phyloP scores from a whole-genome alignment of 2,888 invertebrate genomes.

The Ditula angustiorana region DNA sequence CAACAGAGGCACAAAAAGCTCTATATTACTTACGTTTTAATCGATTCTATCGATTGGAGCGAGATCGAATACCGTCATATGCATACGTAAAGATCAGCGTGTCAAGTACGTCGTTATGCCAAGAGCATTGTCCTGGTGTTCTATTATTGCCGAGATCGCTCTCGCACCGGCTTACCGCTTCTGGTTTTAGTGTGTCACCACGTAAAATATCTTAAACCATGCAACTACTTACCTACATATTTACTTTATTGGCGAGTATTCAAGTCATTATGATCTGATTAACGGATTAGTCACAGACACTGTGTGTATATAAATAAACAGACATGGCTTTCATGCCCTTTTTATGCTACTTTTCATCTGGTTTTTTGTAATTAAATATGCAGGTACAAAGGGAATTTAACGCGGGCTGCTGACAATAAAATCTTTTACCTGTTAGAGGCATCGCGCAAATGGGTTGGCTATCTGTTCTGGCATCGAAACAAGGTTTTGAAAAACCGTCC shows the following conservation, averaged over 20 bases:
- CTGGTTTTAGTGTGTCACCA: neutral
- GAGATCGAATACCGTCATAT: slow-evolving; percentile 20
- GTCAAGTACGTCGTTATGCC: slow-evolving; percentile 20
- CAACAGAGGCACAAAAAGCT: neutral
- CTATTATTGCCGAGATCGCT: slow-evolving; percentile 27
- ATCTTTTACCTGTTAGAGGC: neutral
- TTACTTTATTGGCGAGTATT: neutral
- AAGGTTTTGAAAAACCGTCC: slow-evolving; percentile 6
- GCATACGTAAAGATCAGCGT: slow-evolving; percentile 26
- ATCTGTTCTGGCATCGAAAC: slow-evolving; percentile 1
- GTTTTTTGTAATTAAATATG: neutral
- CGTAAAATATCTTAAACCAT: neutral
- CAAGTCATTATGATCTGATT: neutral
- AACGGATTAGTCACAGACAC: neutral
- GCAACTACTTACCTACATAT: too few species aligned
- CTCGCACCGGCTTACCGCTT: slow-evolving; percentile 13
- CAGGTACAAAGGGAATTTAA: neutral
- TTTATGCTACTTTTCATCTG: neutral
- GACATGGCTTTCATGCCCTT: neutral
- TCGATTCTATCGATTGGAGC: slow-evolving; percentile 14
- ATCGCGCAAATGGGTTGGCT: neutral
- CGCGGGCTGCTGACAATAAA: neutral
- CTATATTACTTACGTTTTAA: slow-evolving; percentile 5
- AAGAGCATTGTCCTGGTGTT: slow-evolving; percentile 28
- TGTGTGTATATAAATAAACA: neutral